Conservation (phyloP, 2,113 vertebrate genomes). For the Chrysochloris asiatica region DNA sequence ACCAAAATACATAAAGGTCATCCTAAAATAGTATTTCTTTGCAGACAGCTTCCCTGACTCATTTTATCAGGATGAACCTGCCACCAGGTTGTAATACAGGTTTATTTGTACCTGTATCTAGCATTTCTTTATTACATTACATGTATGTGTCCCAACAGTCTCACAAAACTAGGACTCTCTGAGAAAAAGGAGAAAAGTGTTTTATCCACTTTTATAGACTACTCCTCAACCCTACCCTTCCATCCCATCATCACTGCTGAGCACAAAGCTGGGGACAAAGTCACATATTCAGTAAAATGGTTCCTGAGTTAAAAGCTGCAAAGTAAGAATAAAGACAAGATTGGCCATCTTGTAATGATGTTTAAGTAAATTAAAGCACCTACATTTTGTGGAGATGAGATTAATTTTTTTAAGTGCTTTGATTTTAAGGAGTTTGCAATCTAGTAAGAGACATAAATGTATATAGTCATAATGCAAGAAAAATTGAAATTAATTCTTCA, state of each 20-base stretch:
- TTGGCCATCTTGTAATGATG: neutral
- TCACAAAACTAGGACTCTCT: neutral
- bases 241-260: neutral
- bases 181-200: neutral
- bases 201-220: neutral
- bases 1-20: neutral
- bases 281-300: neutral
- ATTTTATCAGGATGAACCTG: neutral
- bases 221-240: neutral
- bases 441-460: neutral
- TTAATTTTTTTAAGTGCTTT: neutral
- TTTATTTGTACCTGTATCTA: neutral
- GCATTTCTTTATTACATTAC: neutral
- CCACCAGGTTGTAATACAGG: neutral
- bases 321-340: neutral
- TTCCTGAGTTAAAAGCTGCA: neutral
- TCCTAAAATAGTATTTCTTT: neutral
- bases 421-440: slow-evolving; percentile 10
- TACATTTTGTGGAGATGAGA: neutral
- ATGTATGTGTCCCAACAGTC: neutral
- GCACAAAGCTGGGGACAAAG: neutral
- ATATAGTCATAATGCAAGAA: neutral
- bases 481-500: slow-evolving; percentile 53
- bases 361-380: neutral
- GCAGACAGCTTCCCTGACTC: neutral